A percentile compares a stretch with the other conserved stretches of the same genome.
These are phyloP conservation scores for Electrona antarctica DNA, from an alignment of 2,113 vertebrate species.

Conservation along the genomic window DNA sequence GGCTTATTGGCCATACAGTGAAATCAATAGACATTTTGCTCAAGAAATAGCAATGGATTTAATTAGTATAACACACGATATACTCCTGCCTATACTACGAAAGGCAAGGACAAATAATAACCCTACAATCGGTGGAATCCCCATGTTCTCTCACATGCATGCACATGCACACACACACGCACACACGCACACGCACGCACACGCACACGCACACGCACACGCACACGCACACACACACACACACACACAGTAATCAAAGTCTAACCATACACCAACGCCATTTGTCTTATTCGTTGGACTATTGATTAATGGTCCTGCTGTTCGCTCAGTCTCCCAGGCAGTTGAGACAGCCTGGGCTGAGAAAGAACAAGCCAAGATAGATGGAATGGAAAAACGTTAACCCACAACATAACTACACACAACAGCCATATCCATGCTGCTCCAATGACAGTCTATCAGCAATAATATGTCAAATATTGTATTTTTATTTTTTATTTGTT, in stretches of 20 bases:
- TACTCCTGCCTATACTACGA: no score
- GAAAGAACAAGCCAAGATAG: constrained; percentile 21
- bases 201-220: neutral
- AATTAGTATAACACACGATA: no score
- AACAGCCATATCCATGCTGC: no score
- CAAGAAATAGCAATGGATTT: no score
- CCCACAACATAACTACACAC: no score
- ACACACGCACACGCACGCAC: constrained; percentile 16
- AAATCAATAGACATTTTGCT: no score
- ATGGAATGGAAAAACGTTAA: constrained; percentile 9
- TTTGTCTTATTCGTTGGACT: constrained; percentile 32
- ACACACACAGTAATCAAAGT: constrained; percentile 20
- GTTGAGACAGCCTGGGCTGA: neutral
- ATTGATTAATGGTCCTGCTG: constrained; percentile 23
- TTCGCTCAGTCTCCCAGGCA: neutral
- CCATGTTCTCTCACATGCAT: neutral
- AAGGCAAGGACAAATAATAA: neutral
- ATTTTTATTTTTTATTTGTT: no score
- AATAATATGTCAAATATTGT: no score
- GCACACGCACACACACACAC: neutral
- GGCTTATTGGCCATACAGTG: no score
- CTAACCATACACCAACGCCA: neutral
- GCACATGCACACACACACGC: neutral
- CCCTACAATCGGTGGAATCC: no score
- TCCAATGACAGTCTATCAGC: no score